Evolutionary conservation across 2,797 vertebrate genomes (phyloP).

Genomic region (Telmatherina bonti): DNA sequence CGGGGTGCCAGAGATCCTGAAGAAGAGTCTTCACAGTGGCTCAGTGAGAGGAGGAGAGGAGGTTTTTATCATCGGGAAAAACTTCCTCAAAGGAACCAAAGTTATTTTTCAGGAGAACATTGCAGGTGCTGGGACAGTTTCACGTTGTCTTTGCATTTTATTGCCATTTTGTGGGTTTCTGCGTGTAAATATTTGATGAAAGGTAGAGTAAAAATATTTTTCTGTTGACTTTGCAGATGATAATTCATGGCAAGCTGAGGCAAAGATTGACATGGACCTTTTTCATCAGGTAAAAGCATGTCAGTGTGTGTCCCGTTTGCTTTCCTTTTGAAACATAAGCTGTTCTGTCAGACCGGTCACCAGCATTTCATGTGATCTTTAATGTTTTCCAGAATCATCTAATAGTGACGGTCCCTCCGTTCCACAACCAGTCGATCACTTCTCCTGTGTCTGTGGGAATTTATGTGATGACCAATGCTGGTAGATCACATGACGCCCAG

Average conservation of each 20-base stretch:
- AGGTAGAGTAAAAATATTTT: slow-evolving; percentile 1
- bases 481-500: slow-evolving; percentile 95
- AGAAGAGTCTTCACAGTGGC: slow-evolving; percentile 97
- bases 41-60: slow-evolving; percentile 95
- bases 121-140: slow-evolving; percentile 82
- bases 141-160: neutral
- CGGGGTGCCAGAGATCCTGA: slow-evolving; percentile 97
- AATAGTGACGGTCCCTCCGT: slow-evolving; percentile 97
- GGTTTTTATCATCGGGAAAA: slow-evolving; percentile 98
- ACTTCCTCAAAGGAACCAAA: slow-evolving; percentile 99
- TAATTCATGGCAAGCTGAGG: slow-evolving; percentile 96
- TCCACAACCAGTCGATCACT: slow-evolving; percentile 92
- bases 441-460: slow-evolving; percentile 94
- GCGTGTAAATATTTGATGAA: neutral
- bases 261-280: slow-evolving; percentile 98
- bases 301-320: neutral
- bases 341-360: neutral
- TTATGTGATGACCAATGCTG: slow-evolving; percentile 96
- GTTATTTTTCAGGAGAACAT: slow-evolving; percentile 97
- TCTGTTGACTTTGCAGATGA: slow-evolving; percentile 86
- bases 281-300: slow-evolving; percentile 93
- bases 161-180: slow-evolving; percentile 19
- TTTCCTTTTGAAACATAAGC: neutral
- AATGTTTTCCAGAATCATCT: slow-evolving; percentile 91
- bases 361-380: slow-evolving; percentile 4